Evolutionary conservation across 1,140 invertebrate genomes (phyloP), one percentile per base, ranked within the genome.

Genomic region (Aphis craccivora): DNA sequence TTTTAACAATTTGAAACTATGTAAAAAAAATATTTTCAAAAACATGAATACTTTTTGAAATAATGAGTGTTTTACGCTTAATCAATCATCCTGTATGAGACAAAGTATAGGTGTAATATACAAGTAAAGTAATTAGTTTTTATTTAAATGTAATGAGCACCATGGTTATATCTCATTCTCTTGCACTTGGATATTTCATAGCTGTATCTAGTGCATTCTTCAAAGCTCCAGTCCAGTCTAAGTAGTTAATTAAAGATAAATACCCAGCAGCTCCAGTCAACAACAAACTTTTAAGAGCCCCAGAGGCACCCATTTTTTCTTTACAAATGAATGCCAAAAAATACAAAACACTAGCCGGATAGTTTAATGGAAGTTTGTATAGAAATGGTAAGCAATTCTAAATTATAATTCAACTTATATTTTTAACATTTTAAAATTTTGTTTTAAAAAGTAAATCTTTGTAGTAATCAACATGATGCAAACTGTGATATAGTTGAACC

Each of bases 81-180:
- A n/a, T n/a, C n/a, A n/a, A n/a, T n/a, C n/a, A n/a, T n/a, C n/a
- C n/a, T n/a, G n/a, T n/a, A n/a, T 76, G 30, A 76, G n/a, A 43
- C 30, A 45, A 30, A 45, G 2, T 43, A 25, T 30, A 84, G 0
- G 83, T 45, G 18, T 23, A 6, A 76, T 30, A 14, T 53, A 30
- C 3, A 60, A 35, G 7, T 45, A 93, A 87, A 89, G 51, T 35
- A 87, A 87, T 87, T 9, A 45, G 6, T 86, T n/a, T 88, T 9
- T 35, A 88, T 76, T n/a, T 23, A 88, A 51, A 88, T 35, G 35
- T 88, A 23, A 93, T 93, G 94, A 95, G 95, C 94, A 97, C 96
- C 97, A 98, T 97, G 60, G 98, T 98, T 94, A 97, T 96, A 94
- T 98, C 97, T 3, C 97, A 97, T 22, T 96, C 95, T 94, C 96